Evolutionary conservation across 2,113 vertebrate genomes (phyloP), one percentile per base, ranked within the genome.

Genomic region (Callipepla californica): DNA sequence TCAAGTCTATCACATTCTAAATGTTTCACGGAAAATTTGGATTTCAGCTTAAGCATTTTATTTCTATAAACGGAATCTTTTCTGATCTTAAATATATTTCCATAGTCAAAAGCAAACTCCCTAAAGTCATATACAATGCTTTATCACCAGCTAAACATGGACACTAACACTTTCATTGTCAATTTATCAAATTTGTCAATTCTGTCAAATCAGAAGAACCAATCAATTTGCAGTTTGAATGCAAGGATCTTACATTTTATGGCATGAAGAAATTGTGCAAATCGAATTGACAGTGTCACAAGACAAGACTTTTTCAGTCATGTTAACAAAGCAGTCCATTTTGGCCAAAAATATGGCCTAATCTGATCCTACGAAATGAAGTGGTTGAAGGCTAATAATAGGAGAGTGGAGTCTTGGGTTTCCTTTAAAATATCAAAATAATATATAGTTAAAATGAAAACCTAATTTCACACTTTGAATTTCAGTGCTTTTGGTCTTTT

Each of bases 381-480:
- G 4, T 0, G 3, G 0, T 11, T 63, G 7, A 57, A 22, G 13
- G 17, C 61, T 34, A 51, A 6, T 14, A 51, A 15, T 47, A 38
- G 21, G 40, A 59, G 10, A 51, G 6, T 17, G 28, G 51, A 87
- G 22, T 8, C 45, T 7, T 1, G 0, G 5, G 57, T 76, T 63
- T 4, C 38, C 50, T 72, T 22, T 75, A 55, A 85, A 89, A 59
- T 6, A 2, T 59, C 38, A 38, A 45, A 70, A 45, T 4, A 67
- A 1, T 1, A 11, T 23, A 13, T 48, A 3, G 0, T 53, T 92
- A 42, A 38, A 61, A 65, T 42, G 14, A 65, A 9, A 68, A 32
- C 3, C 4, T 57, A 9, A 38, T 2, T 15, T 69, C 8, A 28
- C 13, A 17, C 34, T 73, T 69, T n/a, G 13, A 19, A 38, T 88